phyloP scores from a whole-genome alignment of 1,140 invertebrate genomes.

The Drosophila paulistorum region DNA sequence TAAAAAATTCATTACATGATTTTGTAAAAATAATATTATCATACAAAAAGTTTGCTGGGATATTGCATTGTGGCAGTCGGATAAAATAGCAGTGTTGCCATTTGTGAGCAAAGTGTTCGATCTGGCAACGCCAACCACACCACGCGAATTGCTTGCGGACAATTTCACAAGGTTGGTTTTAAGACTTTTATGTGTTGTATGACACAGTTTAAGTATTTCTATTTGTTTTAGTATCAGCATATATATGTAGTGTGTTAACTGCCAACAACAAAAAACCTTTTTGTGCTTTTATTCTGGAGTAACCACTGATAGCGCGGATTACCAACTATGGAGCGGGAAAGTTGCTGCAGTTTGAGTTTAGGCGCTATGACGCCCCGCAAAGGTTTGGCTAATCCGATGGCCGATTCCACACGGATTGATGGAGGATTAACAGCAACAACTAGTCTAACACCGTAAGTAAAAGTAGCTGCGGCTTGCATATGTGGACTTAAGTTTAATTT shows the following conservation, averaged over 20 bases:
- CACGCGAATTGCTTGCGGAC: constrained; percentile 4
- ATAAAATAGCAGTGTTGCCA: too few relatives aligned
- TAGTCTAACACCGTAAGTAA: not conserved
- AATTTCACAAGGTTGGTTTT: constrained; percentile 34
- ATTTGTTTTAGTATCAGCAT: not conserved
- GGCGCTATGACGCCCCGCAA: constrained; percentile 42
- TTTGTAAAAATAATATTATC: too few relatives aligned
- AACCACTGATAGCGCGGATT: not conserved
- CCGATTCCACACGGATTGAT: constrained; percentile 75
- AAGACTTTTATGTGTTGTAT: not conserved
- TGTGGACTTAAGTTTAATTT: not conserved
- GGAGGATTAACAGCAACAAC: constrained; percentile 19
- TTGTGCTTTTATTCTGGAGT: not conserved
- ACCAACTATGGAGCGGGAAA: constrained; percentile 61
- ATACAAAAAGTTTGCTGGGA: too few relatives aligned
- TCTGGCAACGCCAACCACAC: not conserved
- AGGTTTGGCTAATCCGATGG: constrained; percentile 53
- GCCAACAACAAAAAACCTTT: too few relatives aligned
- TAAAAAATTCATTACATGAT: too few relatives aligned
- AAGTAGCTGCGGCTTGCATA: too few relatives aligned
- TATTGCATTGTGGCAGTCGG: too few relatives aligned
- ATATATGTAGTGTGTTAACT: too few relatives aligned
- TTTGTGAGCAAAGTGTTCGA: not conserved
- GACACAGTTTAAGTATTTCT: not conserved
- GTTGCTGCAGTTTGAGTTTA: constrained; percentile 58